A percentile compares a stretch with the other conserved stretches of the same genome.
phyloP scores from a whole-genome alignment of 2,113 vertebrate genomes.

The Mormyrus lacerda region DNA sequence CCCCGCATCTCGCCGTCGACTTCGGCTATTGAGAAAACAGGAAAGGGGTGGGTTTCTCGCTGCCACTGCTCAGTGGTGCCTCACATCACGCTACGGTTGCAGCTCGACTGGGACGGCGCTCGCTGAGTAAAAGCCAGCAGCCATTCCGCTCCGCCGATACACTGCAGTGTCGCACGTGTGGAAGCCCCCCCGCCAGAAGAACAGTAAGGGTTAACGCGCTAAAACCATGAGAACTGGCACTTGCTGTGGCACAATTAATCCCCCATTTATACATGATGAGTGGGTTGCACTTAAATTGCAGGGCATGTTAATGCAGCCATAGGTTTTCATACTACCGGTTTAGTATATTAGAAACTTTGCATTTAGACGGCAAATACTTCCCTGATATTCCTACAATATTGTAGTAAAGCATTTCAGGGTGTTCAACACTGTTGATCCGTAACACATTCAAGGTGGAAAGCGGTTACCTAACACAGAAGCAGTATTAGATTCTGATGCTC shows the following conservation, averaged over 20 bases:
- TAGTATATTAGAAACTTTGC: background rate
- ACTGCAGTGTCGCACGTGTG: background rate
- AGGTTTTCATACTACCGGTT: background rate
- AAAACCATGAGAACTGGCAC: background rate
- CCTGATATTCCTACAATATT: background rate
- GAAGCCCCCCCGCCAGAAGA: background rate
- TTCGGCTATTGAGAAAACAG: constrained; percentile 18
- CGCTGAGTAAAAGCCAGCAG: background rate
- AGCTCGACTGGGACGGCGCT: background rate
- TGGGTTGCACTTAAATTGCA: background rate
- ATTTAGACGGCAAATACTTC: background rate
- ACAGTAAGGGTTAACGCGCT: background rate
- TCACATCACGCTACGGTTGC: background rate
- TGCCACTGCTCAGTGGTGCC: background rate
- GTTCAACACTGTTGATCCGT: background rate
- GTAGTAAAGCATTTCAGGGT: background rate
- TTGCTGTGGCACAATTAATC: background rate
- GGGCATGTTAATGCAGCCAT: background rate
- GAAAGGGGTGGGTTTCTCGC: constrained; percentile 28
- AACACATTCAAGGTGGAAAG: background rate
- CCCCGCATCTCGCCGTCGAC: background rate
- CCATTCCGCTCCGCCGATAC: background rate
- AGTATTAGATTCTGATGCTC: background rate
- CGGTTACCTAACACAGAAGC: background rate
- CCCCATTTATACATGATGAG: background rate